These are phyloP conservation scores for Clarias gariepinus DNA, from an alignment of 2,113 vertebrate genomes.

Conservation along the genomic window DNA sequence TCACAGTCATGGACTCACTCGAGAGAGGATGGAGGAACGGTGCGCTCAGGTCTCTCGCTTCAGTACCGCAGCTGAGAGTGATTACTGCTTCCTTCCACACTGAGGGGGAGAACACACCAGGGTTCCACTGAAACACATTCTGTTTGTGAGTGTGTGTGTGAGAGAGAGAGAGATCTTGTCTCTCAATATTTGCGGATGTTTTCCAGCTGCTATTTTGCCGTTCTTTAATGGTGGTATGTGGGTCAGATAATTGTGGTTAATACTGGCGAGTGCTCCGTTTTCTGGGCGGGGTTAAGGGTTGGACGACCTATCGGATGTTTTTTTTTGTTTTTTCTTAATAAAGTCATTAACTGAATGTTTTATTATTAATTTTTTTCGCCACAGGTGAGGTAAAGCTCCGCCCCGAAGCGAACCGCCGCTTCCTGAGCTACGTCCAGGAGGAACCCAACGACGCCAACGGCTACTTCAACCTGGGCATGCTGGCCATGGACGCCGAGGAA, in stretches of 20 bases:
- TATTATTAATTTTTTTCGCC: not conserved
- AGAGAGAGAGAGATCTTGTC: not conserved
- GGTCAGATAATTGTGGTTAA: not conserved
- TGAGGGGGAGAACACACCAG: not conserved
- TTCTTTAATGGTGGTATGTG: not conserved
- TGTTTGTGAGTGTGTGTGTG: not conserved
- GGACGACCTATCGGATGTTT: not conserved
- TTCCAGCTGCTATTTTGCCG: not conserved
- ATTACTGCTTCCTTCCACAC: not conserved
- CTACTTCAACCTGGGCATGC: constrained; percentile 98
- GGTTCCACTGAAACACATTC: not conserved
- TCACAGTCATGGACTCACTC: not conserved
- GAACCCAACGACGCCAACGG: constrained; percentile 93
- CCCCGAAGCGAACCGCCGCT: constrained; percentile 91
- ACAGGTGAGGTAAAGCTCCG: constrained; percentile 87
- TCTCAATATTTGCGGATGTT: not conserved
- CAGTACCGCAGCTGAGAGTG: not conserved
- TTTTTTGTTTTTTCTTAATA: not conserved
- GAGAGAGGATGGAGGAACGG: not conserved
- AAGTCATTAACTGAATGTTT: not conserved
- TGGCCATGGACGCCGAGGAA: constrained; percentile 95
- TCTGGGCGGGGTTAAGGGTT: not conserved
- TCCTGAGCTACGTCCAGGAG: constrained; percentile 88
- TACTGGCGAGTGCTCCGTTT: too few relatives aligned
- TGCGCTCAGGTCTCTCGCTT: not conserved